Conservation (phyloP, 2,113 vertebrate species). For the Parus major region DNA sequence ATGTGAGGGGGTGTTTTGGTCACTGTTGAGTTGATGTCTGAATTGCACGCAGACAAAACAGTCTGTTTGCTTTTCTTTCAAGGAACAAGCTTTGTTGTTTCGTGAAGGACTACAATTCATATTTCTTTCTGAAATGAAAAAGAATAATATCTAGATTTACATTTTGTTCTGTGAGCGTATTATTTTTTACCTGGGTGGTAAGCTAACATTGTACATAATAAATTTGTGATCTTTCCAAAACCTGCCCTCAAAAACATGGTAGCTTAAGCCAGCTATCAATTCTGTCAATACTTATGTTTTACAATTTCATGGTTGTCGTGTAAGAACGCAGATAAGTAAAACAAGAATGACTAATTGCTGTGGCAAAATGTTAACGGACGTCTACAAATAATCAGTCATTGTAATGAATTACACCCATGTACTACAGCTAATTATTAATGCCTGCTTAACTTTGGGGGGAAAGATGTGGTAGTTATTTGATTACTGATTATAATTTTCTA, state of each 20-base stretch:
- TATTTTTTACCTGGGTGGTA: not conserved
- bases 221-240: not conserved
- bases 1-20: not conserved
- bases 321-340: slow-evolving; percentile 46
- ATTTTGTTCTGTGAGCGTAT: not conserved
- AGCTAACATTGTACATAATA: not conserved
- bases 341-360: slow-evolving; percentile 41
- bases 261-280: not conserved
- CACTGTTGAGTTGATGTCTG: not conserved
- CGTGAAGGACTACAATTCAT: not conserved
- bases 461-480: not conserved
- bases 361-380: not conserved
- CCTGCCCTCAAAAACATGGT: not conserved
- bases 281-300: slow-evolving; percentile 35
- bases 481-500: slow-evolving; percentile 50
- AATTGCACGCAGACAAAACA: not conserved
- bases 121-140: not conserved
- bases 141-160: not conserved
- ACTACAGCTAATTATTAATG: slow-evolving; percentile 38
- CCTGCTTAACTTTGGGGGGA: slow-evolving; percentile 10
- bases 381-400: slow-evolving; percentile 46
- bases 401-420: slow-evolving; percentile 32
- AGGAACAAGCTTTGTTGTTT: slow-evolving; percentile 16
- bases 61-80: slow-evolving; percentile 19
- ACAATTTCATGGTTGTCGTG: slow-evolving; percentile 19